Conservation (phyloP, 1,140 invertebrate species). For the Lamellibrachia luymesi region DNA sequence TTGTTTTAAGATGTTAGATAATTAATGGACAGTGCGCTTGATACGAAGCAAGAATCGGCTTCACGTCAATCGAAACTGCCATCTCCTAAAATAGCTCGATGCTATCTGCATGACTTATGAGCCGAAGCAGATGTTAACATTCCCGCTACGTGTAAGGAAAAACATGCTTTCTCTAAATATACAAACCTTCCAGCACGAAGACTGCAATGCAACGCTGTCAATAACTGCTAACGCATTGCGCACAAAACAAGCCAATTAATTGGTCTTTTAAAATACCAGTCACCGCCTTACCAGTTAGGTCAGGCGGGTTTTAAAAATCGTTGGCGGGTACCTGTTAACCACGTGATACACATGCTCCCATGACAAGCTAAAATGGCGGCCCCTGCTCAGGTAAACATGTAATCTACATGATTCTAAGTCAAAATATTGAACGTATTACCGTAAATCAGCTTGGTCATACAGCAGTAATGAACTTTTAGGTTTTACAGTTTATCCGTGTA, state of each 20-base stretch:
- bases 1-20: no score
- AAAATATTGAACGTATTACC: background rate
- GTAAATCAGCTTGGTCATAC: background rate
- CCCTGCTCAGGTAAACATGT: background rate
- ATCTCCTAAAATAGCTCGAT: no score
- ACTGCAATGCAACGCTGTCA: background rate
- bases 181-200: background rate
- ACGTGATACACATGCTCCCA: background rate
- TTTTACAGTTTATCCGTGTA: background rate
- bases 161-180: background rate
- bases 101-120: background rate
- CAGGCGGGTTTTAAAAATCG: background rate
- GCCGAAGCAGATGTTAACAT: background rate
- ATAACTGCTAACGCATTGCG: background rate
- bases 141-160: background rate
- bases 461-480: background rate
- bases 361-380: background rate
- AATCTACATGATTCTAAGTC: background rate
- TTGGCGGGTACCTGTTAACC: background rate
- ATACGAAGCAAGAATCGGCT: no score
- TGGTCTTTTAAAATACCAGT: background rate
- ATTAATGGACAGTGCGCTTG: no score
- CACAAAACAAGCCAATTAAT: background rate
- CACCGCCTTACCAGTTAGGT: background rate
- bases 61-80: no score